Evolutionary conservation across 2,888 invertebrate species (phyloP).

Genomic region (Tetanocera ferruginea): DNA sequence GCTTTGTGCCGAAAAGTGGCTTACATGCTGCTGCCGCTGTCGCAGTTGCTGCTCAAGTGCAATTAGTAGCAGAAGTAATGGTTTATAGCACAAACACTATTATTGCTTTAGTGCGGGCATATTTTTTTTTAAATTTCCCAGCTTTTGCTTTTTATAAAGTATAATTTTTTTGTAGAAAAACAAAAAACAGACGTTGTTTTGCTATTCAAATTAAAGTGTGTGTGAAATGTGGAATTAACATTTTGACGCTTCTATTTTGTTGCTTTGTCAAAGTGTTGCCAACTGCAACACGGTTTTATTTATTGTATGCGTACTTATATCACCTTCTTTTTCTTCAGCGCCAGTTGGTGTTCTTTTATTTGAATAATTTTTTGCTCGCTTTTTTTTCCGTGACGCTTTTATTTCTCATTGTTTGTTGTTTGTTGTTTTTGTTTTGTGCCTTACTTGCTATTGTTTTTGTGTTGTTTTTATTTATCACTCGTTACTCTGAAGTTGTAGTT

Average conservation of each 20-base stretch:
- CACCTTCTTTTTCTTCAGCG: background rate
- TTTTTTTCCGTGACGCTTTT: conserved; percentile 17
- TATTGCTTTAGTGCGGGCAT: background rate
- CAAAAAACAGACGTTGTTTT: background rate
- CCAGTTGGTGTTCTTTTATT: background rate
- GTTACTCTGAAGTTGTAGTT: background rate
- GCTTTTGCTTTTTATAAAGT: background rate
- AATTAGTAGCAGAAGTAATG: background rate
- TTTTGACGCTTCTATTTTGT: background rate
- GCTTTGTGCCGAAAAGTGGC: background rate
- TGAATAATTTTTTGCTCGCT: background rate
- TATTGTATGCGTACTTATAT: conserved; percentile 30
- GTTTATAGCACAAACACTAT: background rate
- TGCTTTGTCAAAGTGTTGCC: background rate
- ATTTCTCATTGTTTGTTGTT: conserved; percentile 36
- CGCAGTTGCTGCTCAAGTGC: background rate
- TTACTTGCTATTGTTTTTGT: no score
- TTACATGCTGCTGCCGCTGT: background rate
- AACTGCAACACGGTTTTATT: conserved; percentile 14
- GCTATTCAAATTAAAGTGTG: conserved; percentile 25
- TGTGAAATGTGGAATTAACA: conserved; percentile 31
- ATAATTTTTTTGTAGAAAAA: background rate
- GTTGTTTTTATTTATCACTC: background rate
- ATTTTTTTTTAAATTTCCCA: background rate
- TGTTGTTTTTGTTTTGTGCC: conserved; percentile 46